A percentile compares a stretch with the other conserved stretches of the same genome.
Conservation (phyloP, 2,797 vertebrate genomes). For the Eulemur coronatus region DNA sequence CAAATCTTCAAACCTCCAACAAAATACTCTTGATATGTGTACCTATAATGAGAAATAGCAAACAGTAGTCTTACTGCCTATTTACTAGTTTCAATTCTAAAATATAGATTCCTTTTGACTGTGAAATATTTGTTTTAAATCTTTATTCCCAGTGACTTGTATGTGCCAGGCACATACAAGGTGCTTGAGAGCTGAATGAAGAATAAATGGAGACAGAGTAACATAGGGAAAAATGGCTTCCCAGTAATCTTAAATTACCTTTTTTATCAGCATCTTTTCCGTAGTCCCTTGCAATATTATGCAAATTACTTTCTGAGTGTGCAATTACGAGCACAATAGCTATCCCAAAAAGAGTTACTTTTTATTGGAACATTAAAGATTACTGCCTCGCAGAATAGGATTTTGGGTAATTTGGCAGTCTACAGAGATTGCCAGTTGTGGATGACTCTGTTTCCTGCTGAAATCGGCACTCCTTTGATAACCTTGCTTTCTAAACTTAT, state of each 20-base stretch:
- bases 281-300: conserved; percentile 59
- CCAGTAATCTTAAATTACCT: conserved; percentile 44
- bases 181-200: conserved; percentile 13
- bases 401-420: conserved; percentile 73
- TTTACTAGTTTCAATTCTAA: not conserved
- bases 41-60: not conserved
- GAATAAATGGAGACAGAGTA: conserved; percentile 35
- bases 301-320: conserved; percentile 65
- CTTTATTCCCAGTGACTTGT: not conserved
- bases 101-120: not conserved
- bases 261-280: conserved; percentile 48
- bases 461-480: conserved; percentile 75
- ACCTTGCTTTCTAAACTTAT: conserved; percentile 32
- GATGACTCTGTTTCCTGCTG: conserved; percentile 69
- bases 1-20: not conserved
- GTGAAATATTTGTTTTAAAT: not conserved
- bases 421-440: conserved; percentile 63
- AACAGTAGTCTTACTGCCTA: not conserved
- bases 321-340: conserved; percentile 71
- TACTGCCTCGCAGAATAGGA: conserved; percentile 68
- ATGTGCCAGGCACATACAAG: not conserved
- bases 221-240: conserved; percentile 10
- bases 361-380: conserved; percentile 80
- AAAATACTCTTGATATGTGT: not conserved
- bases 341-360: conserved; percentile 70